Evolutionary conservation across 1,140 invertebrate genomes (phyloP), one percentile per base, ranked within the genome.

Genomic region (Coenobita brevimanus): DNA sequence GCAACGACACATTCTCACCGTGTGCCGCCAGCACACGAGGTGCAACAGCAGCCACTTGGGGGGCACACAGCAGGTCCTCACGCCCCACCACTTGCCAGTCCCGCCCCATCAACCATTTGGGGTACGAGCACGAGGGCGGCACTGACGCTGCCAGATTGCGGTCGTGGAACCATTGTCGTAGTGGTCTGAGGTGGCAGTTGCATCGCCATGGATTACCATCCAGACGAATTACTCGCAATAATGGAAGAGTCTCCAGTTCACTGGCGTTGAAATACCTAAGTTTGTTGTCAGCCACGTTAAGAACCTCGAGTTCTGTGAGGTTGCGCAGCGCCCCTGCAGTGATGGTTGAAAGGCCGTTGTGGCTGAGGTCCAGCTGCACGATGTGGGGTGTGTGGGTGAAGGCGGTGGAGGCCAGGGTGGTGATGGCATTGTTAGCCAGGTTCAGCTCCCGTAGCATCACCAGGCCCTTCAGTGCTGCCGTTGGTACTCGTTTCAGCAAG

Each of bases 171-270:
- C 96, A 97, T 89, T 95, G 94, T n/a, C 95, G 92, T 50, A 97
- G 91, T 0, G 96, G 95, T 88, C 96, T 93, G 24, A 97, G 92
- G 33, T 93, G 93, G 92, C 96, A 97, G 46, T 96, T 95, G 92
- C 96, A 97, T 91, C 96, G 95, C 96, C 96, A 97, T 0, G 95
- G 95, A 92, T 97, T 97, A 46, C 94, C 94, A 24, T 95, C 94
- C 33, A 97, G 91, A 91, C 96, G 95, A 69, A 97, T 92, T 10
- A 95, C 96, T 90, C 96, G 95, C 36, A 97, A 92, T 85, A 94
- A 95, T 62, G 94, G 92, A 15, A 97, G 92, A 1, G 94, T 94
- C 15, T 94, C 95, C 36, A 97, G 93, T 27, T 95, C 94, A 54
- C 93, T 92, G 0, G 95, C 94, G 21, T 91, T 91, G 1, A 97